Conservation (phyloP, 2,113 vertebrate species). For the Corvus hawaiiensis region DNA sequence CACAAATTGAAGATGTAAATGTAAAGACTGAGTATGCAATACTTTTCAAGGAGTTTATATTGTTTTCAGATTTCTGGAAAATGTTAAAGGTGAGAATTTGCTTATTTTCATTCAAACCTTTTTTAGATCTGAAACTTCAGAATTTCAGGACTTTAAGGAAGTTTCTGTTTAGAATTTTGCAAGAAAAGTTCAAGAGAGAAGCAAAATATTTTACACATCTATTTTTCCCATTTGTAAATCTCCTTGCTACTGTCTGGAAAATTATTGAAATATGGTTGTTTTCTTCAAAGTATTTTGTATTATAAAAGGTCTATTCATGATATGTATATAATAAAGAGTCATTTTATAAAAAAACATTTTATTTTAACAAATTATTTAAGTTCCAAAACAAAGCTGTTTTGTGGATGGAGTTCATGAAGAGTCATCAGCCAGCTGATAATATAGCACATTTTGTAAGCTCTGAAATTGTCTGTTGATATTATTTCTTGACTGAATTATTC, state of each 20-base stretch:
- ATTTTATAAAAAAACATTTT: neutral
- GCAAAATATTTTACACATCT: neutral
- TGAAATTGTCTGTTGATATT: neutral
- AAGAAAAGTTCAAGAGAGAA: neutral
- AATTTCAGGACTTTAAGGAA: neutral
- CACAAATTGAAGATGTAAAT: neutral
- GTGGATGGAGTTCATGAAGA: neutral
- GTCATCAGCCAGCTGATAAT: neutral
- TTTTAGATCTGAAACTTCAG: neutral
- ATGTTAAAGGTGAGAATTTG: neutral
- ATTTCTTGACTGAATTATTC: neutral
- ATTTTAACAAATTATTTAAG: neutral
- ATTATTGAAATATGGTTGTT: neutral
- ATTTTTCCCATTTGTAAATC: neutral
- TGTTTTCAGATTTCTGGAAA: neutral
- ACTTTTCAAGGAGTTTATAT: neutral
- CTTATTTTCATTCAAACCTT: neutral
- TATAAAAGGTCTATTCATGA: neutral
- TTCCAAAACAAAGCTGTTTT: neutral
- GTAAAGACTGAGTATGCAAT: neutral
- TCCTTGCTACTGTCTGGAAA: neutral
- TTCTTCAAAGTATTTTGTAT: neutral
- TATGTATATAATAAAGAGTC: neutral
- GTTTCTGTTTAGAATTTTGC: neutral
- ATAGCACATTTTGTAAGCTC: neutral